These are phyloP conservation scores for Indicator indicator DNA, from an alignment of 2,113 vertebrate genomes.

Conservation along the genomic window DNA sequence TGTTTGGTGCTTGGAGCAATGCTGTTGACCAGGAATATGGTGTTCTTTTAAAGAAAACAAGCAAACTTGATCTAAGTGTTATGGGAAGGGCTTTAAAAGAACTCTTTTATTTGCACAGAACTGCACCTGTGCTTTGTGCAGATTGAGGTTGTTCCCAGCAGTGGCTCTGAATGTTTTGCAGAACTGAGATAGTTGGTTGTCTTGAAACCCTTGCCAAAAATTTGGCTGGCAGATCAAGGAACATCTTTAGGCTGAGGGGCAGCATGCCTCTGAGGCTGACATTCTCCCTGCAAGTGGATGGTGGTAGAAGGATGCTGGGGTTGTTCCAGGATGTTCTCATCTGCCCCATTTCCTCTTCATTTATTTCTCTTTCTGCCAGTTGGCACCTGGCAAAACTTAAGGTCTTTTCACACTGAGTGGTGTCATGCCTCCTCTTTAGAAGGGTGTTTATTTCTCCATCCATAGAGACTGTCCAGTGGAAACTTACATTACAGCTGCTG, in stretches of 20 bases:
- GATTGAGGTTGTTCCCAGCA: neutral
- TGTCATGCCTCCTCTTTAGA: neutral
- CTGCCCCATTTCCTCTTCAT: neutral
- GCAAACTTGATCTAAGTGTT: rapidly evolving
- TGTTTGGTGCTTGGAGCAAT: neutral
- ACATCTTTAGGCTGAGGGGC: neutral
- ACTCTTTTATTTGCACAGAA: neutral
- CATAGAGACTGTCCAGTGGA: neutral
- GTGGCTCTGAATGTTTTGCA: neutral
- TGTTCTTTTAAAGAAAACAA: neutral
- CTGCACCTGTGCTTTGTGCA: neutral
- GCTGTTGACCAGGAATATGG: neutral
- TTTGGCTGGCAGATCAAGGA: neutral
- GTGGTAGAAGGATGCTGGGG: neutral
- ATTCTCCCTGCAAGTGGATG: neutral
- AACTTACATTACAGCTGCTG: neutral
- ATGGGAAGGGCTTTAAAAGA: neutral
- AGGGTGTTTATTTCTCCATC: neutral
- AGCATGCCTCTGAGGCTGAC: rapidly evolving
- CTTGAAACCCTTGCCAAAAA: neutral
- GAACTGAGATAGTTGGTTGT: neutral
- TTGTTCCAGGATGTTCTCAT: neutral
- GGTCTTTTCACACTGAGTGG: neutral
- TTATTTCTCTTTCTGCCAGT: neutral
- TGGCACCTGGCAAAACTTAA: neutral